Evolutionary conservation across 2,113 vertebrate species (phyloP).

Genomic region (Microcebus murinus): DNA sequence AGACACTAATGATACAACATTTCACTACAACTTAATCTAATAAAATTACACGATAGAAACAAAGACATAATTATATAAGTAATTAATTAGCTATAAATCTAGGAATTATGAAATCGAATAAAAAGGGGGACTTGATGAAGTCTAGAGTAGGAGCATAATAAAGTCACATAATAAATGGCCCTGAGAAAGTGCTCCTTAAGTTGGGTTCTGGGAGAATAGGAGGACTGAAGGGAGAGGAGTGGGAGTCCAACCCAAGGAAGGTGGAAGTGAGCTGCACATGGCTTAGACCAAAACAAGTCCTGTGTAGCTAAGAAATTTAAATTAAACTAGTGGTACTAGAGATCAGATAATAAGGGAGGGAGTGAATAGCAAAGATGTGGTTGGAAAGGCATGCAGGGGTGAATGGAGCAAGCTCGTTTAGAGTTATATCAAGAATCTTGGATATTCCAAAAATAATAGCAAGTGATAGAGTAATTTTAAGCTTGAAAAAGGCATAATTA

Average conservation of each 20-base stretch:
- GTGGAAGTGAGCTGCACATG: background rate
- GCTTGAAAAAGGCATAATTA: background rate
- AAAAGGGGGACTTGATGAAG: background rate
- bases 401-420: background rate
- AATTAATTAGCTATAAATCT: conserved; percentile 6
- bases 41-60: background rate
- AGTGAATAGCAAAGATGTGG: background rate
- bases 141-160: background rate
- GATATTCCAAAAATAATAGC: background rate
- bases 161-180: background rate
- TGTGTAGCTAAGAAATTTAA: background rate
- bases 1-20: background rate
- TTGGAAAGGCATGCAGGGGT: background rate
- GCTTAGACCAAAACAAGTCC: background rate
- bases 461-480: background rate
- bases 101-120: background rate
- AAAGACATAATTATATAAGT: background rate
- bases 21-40: background rate
- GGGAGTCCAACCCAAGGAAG: background rate
- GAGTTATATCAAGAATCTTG: conserved; percentile 12
- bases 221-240: background rate
- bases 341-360: background rate
- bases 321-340: background rate
- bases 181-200: background rate
- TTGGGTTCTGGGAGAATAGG: background rate